Conservation (phyloP, 2,888 invertebrate genomes). For the Zeuzera pyrina region DNA sequence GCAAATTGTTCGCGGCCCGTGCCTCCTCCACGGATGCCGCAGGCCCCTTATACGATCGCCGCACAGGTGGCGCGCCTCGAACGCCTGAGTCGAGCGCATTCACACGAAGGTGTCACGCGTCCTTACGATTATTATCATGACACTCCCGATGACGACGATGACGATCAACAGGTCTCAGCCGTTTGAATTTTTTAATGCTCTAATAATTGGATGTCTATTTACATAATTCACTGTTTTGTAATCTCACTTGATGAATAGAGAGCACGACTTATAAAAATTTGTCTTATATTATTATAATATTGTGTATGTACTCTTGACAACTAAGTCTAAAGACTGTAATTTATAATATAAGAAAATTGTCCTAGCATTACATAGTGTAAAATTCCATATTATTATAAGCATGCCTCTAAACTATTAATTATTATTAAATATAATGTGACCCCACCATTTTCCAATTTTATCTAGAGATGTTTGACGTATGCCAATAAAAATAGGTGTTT, state of each 20-base stretch:
- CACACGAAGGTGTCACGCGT: constrained; percentile 88
- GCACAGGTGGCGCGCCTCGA: constrained; percentile 90
- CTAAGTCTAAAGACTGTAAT: constrained; percentile 72
- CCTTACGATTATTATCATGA: constrained; percentile 79
- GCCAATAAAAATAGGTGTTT: constrained; percentile 39
- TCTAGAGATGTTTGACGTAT: constrained; percentile 64
- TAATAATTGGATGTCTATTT: constrained; percentile 60
- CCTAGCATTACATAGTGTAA: constrained; percentile 68
- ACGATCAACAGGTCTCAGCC: constrained; percentile 69
- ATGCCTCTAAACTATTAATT: constrained; percentile 48
- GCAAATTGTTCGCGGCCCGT: constrained; percentile 75
- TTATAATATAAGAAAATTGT: constrained; percentile 54
- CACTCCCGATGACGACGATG: constrained; percentile 64
- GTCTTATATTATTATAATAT: constrained; percentile 43
- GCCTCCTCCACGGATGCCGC: constrained; percentile 78
- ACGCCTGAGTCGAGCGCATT: constrained; percentile 86
- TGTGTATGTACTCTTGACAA: constrained; percentile 62
- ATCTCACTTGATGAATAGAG: constrained; percentile 68
- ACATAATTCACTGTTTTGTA: constrained; percentile 61
- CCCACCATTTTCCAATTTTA: constrained; percentile 72
- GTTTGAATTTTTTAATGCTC: constrained; percentile 57
- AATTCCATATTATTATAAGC: constrained; percentile 53
- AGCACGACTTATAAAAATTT: constrained; percentile 58
- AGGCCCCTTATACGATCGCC: constrained; percentile 87
- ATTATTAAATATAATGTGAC: constrained; percentile 59